Conservation (phyloP, 1,140 invertebrate genomes). For the Drosophila sp. region DNA sequence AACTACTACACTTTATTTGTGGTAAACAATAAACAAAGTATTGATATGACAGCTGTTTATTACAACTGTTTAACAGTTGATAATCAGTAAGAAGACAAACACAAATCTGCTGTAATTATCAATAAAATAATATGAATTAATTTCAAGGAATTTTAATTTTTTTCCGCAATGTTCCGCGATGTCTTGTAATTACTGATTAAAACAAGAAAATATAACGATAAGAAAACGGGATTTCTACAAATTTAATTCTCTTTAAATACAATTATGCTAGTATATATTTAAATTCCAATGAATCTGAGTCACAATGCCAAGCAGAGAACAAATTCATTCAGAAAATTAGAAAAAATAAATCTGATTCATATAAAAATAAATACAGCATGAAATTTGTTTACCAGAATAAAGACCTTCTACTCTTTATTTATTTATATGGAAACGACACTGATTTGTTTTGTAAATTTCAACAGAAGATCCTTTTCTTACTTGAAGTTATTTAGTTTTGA, state of each 20-base stretch:
- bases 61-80: slow-evolving; percentile 8
- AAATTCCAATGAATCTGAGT: slow-evolving; percentile 45
- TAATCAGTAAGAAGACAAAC: neutral
- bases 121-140: neutral
- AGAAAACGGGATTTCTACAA: slow-evolving; percentile 5
- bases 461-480: too few species aligned
- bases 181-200: neutral
- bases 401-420: too few species aligned
- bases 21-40: neutral
- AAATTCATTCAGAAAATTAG: slow-evolving; percentile 47
- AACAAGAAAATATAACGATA: slow-evolving; percentile 6
- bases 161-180: neutral
- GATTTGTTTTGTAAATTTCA: neutral
- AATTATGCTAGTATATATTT: slow-evolving; percentile 1
- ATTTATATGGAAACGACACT: neutral
- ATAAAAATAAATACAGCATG: slow-evolving; percentile 8
- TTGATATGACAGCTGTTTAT: slow-evolving; percentile 29
- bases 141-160: neutral
- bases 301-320: slow-evolving; percentile 11
- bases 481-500: too few species aligned
- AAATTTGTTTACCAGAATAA: slow-evolving; percentile 8
- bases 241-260: neutral
- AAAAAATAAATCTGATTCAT: slow-evolving; percentile 12
- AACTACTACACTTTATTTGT: slow-evolving; percentile 6
- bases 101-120: neutral